Evolutionary conservation across 2,797 vertebrate genomes (phyloP), one percentile per base, ranked within the genome.

Genomic region (Cirrhinus molitorella): DNA sequence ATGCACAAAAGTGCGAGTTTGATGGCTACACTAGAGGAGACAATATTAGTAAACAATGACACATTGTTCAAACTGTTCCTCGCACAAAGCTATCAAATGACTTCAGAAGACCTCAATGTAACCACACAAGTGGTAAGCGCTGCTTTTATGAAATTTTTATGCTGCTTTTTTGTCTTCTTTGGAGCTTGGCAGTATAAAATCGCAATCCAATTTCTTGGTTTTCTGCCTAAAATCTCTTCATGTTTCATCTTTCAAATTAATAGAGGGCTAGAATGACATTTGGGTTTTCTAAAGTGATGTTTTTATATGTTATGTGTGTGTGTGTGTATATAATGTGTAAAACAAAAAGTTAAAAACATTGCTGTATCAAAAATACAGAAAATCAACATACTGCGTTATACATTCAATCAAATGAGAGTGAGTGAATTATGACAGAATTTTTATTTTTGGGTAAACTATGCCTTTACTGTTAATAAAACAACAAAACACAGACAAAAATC

Each of bases 131-230:
- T 28, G 28, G 40, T 31, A 45, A 63, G 40, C 16, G 0, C 72
- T 74, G 8, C 72, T 74, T 57, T 74, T 55, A 74, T 74, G 72
- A 74, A 40, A 10, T 74, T 74, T 40, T 40, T 40, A 57, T 74
- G 72, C 21, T 74, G 21, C 49, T 74, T 74, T 51, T 51, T 14
- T 51, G 11, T 37, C 12, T 0, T 74, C 21, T 74, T 55, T 74
- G 21, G 21, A 57, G 49, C 19, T 16, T 57, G 51, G 51, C 13
- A n/a, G 25, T 21, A 31, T 31, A 31, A 72, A 49, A 71, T 19
- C 10, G 31, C 70, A 72, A 34, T 34, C 5, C 28, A 53, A 31
- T 74, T 57, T 40, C 51, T 34, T 57, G 57, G 3, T 53, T 3
- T 40, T 73, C 28, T 53, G 49, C 21, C 51, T 53, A 40, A 74